Conservation (phyloP, 2,888 invertebrate species). For the Seira sanloemensis region DNA sequence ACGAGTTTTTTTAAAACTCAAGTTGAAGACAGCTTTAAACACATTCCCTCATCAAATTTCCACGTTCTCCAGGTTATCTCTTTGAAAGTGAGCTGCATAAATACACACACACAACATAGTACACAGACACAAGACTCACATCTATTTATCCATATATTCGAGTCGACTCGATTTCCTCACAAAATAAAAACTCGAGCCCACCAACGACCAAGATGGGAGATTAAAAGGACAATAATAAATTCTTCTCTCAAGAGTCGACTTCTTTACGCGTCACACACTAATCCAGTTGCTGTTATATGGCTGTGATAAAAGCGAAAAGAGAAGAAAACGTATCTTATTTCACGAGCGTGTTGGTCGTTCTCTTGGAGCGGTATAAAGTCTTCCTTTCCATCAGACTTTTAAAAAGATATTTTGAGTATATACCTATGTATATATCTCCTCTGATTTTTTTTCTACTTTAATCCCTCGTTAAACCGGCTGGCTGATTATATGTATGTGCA, state of each 20-base stretch:
- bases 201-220: conserved; percentile 42
- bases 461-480: conserved; percentile 50
- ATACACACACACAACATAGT: too few species aligned
- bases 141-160: conserved; percentile 19
- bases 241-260: background rate
- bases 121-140: background rate
- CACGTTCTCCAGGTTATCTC: background rate
- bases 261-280: background rate
- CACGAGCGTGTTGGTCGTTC: background rate
- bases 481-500: background rate
- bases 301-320: background rate
- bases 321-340: conserved; percentile 11
- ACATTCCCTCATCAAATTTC: background rate
- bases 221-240: conserved; percentile 12
- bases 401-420: too few species aligned
- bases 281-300: background rate
- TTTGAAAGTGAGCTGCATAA: too few species aligned
- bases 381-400: too few species aligned
- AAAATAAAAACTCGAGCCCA: conserved; percentile 38
- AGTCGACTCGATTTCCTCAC: background rate
- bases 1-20: too few species aligned
- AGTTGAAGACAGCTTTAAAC: background rate
- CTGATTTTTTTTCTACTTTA: conserved; percentile 21
- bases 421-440: too few species aligned
- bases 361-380: too few species aligned